phyloP scores from a whole-genome alignment of 2,888 invertebrate genomes.

The Hydropsyche betteni region DNA sequence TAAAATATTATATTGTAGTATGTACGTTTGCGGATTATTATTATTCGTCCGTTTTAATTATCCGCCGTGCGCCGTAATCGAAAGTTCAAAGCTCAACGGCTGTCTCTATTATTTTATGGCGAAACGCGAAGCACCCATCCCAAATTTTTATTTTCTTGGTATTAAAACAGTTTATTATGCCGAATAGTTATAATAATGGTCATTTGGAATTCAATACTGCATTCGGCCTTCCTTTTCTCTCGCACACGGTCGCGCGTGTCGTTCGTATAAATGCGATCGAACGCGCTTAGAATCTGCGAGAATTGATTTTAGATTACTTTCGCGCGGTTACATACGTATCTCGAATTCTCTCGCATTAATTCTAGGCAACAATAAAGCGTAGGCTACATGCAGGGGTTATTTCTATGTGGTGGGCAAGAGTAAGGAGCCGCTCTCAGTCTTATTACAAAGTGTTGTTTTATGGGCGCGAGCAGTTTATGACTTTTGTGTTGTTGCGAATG shows the following conservation, averaged over 20 bases:
- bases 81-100: conserved; percentile 1
- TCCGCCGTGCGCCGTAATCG: background rate
- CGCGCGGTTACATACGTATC: background rate
- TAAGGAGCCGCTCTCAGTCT: conserved; percentile 20
- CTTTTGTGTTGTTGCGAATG: conserved; percentile 36
- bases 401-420: conserved; percentile 8
- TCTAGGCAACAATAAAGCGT: background rate
- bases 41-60: conserved; percentile 25
- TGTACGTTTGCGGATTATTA: conserved; percentile 10
- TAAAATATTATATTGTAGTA: background rate
- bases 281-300: background rate
- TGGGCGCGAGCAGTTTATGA: conserved; percentile 33
- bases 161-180: background rate
- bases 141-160: background rate
- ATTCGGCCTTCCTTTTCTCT: too few species aligned
- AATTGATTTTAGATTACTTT: conserved; percentile 18
- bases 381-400: background rate
- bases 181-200: background rate
- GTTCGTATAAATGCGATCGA: background rate
- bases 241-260: too few species aligned
- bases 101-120: background rate
- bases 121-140: background rate
- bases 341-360: conserved; percentile 1
- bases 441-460: conserved; percentile 42
- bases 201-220: conserved; percentile 7